phyloP scores from a whole-genome alignment of 2,797 vertebrate genomes.

The Chelonia mydas region DNA sequence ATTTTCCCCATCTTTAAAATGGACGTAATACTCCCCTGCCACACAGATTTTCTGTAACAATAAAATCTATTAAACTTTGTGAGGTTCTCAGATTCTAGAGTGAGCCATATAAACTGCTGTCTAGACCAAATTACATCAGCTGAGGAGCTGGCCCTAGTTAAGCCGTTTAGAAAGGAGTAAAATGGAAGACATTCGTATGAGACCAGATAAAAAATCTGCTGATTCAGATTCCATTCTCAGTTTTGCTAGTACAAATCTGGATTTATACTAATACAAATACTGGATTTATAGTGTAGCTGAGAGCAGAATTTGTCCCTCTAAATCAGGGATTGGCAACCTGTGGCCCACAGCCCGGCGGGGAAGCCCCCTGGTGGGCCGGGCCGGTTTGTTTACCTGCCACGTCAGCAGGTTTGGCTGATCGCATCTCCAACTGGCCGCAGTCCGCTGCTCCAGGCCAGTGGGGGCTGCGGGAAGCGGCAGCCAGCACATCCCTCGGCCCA shows the following conservation, averaged over 20 bases:
- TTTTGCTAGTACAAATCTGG: not conserved
- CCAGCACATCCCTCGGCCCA: too few relatives aligned
- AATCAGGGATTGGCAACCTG: not conserved
- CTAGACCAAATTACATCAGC: not conserved
- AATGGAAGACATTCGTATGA: not conserved
- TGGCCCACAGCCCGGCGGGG: too few relatives aligned
- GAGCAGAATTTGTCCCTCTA: not conserved
- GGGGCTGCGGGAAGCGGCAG: too few relatives aligned
- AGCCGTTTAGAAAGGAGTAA: not conserved
- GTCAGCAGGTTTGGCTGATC: too few relatives aligned
- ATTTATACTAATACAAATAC: too few relatives aligned
- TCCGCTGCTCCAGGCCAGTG: too few relatives aligned
- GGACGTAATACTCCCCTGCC: not conserved
- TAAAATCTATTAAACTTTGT: not conserved
- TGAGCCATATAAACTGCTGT: not conserved
- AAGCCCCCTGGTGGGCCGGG: too few relatives aligned
- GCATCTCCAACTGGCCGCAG: too few relatives aligned
- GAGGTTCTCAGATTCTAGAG: not conserved
- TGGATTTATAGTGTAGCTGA: not conserved
- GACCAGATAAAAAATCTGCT: not conserved
- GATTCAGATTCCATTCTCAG: not conserved
- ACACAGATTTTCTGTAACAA: not conserved
- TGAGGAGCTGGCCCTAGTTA: not conserved
- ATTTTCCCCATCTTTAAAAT: not conserved
- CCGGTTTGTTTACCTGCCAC: too few relatives aligned